Evolutionary conservation across 2,888 invertebrate species (phyloP), one percentile per base, ranked within the genome.

Genomic region (Thelaira solivaga): DNA sequence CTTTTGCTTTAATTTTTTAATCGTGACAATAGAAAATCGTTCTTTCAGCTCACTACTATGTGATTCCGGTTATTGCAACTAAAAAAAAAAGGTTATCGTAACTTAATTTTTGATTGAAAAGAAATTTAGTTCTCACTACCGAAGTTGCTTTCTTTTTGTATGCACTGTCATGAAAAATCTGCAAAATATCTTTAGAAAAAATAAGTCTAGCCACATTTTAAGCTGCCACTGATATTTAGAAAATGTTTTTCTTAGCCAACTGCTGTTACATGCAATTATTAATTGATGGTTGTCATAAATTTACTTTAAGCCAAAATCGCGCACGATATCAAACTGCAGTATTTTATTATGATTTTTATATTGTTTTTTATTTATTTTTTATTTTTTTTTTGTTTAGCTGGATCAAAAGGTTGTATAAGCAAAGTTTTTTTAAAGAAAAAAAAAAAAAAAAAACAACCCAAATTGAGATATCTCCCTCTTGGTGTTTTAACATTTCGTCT

Each of bases 381-480:
- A 61, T 26, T 13, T 11, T 18, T 20, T 61, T 39, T 16, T 61
- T 51, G 64, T 69, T 34, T 69, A 45, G n/a, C n/a, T n/a, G n/a
- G 61, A 59, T 74, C 51, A 65, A 69, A 74, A 80, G 77, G 68
- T 57, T 62, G 59, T 57, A 49, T 61, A 57, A 62, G 74, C 59
- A 26, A 39, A 31, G 59, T 53, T 16, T 16, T 22, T 31, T n/a
- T n/a, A n/a, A n/a, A n/a, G n/a, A n/a, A n/a, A n/a, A n/a, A n/a
- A n/a, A n/a, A n/a, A n/a, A n/a, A n/a, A n/a, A 20, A 41, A 53
- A 39, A 47, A 59, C 39, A 57, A 69, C 51, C 81, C 80, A 85
- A 86, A 86, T 86, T 86, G 84, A 86, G 86, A 86, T 86, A 85
- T 86, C 83, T 83, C 83, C 82, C 81, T 84, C 82, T 49, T 67